phyloP scores from a whole-genome alignment of 2,113 vertebrate genomes.

The Misgurnus mizolepis region DNA sequence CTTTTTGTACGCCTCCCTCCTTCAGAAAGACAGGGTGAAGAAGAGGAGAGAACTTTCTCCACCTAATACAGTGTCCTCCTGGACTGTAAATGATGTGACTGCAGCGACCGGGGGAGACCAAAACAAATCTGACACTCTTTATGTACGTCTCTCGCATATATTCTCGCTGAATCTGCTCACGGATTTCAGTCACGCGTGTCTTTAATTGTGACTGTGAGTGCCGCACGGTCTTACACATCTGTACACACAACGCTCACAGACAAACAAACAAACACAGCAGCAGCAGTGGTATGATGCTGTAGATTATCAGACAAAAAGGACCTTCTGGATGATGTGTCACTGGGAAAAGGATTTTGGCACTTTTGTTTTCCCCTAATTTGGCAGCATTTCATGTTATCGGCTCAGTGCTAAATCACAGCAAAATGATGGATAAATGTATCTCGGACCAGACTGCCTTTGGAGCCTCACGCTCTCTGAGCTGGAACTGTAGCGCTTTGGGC shows the following conservation, averaged over 20 bases:
- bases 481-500: conserved; percentile 11
- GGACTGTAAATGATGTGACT: conserved; percentile 47
- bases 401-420: conserved; percentile 24
- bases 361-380: not conserved
- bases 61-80: conserved; percentile 28
- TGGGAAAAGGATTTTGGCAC: conserved; percentile 38
- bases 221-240: not conserved
- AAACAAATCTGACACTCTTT: conserved; percentile 27
- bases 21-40: conserved; percentile 39
- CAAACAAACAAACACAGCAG: not conserved
- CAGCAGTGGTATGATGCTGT: not conserved
- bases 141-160: conserved; percentile 19
- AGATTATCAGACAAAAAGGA: not conserved
- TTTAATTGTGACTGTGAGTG: conserved; percentile 8
- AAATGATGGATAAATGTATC: conserved; percentile 30
- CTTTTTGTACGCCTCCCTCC: conserved; percentile 30
- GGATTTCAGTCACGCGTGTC: not conserved
- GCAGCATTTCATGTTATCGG: conserved; percentile 10
- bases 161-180: conserved; percentile 4
- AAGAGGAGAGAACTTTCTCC: conserved; percentile 38
- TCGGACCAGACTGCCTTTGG: not conserved
- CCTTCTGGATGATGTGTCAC: conserved; percentile 11
- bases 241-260: conserved; percentile 4
- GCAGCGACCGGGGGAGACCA: conserved; percentile 33
- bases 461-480: not conserved